These are phyloP conservation scores for Ecliptopera silaceata DNA, from an alignment of 2,888 invertebrate genomes.

Conservation along the genomic window DNA sequence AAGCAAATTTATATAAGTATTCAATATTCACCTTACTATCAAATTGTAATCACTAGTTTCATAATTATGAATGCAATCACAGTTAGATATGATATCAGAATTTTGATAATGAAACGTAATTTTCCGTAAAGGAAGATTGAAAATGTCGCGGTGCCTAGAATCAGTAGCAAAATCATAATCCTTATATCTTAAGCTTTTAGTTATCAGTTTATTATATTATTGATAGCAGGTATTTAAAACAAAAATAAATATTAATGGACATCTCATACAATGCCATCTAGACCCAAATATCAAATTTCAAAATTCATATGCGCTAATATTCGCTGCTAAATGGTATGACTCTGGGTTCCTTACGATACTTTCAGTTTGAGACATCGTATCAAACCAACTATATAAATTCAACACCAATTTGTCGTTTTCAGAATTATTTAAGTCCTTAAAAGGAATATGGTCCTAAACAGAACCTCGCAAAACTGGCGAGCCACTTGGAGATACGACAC, in stretches of 20 bases:
- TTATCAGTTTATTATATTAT: constrained; percentile 43
- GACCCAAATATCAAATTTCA: too few relatives aligned
- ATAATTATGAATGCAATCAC: not conserved
- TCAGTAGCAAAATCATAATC: constrained; percentile 5
- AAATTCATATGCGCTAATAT: too few relatives aligned
- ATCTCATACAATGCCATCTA: too few relatives aligned
- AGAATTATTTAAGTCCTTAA: too few relatives aligned
- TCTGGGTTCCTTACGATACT: too few relatives aligned
- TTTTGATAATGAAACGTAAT: constrained; percentile 10
- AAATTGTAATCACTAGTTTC: too few relatives aligned
- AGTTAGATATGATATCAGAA: constrained; percentile 3
- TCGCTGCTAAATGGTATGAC: too few relatives aligned
- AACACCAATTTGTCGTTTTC: not conserved
- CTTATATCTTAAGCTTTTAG: constrained; percentile 39
- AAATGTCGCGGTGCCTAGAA: constrained; percentile 5
- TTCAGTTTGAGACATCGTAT: too few relatives aligned
- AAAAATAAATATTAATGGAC: too few relatives aligned
- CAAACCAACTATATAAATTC: not conserved
- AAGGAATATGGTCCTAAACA: too few relatives aligned
- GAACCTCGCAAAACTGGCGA: constrained; percentile 7
- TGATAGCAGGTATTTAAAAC: constrained; percentile 41
- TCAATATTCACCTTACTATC: too few relatives aligned
- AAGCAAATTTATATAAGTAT: too few relatives aligned
- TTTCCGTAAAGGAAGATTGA: constrained; percentile 7
- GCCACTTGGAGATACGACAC: constrained; percentile 22